Evolutionary conservation across 2,888 invertebrate genomes (phyloP), one percentile per base, ranked within the genome.

Genomic region (Alloscopus bannaensis): DNA sequence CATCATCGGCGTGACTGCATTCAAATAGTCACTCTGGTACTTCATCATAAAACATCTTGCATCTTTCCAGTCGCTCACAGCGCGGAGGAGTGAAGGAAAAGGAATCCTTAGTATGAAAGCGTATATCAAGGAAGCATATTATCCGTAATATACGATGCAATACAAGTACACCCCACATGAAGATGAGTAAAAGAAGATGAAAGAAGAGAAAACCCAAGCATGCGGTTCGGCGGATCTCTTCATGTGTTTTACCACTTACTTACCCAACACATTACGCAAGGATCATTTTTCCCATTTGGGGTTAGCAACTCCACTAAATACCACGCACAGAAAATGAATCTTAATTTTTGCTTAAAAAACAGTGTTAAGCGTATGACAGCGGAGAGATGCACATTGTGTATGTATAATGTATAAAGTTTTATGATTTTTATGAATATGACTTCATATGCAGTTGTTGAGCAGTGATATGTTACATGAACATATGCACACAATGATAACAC

Each of bases 141-240:
- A n/a, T n/a, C n/a, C n/a, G n/a, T n/a, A n/a, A n/a, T n/a, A n/a
- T n/a, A n/a, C n/a, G 60, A 60, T 60, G 52, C 52, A 36, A 8
- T 8, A 24, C 18, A 3, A 11, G 8, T 31, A 3, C 20, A 64
- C 64, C 75, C 66, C 76, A 72, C 72, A 69, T 76, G 76, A 76
- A 68, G 68, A 62, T 55, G 65, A 16, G 26, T 42, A 26, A 62
- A 45, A 24, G 64, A 40, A 24, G 75, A 75, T 47, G 59, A 68
- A 55, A 50, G 36, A 40, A 45, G 26, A 28, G 28, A 42, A 28
- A 69, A 68, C 45, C 65, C 36, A 69, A 69, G 69, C 76, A 76
- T 76, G 76, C 68, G 76, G 76, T 62, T 76, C 62, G 68, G 76
- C 68, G 76, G 76, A 55, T 76, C 62, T 62, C 76, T 68, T 69